Percentiles rank a stretch among this genome's conserved stretches.
Conservation (phyloP, 2,888 invertebrate genomes). For the Sesia bembeciformis region DNA sequence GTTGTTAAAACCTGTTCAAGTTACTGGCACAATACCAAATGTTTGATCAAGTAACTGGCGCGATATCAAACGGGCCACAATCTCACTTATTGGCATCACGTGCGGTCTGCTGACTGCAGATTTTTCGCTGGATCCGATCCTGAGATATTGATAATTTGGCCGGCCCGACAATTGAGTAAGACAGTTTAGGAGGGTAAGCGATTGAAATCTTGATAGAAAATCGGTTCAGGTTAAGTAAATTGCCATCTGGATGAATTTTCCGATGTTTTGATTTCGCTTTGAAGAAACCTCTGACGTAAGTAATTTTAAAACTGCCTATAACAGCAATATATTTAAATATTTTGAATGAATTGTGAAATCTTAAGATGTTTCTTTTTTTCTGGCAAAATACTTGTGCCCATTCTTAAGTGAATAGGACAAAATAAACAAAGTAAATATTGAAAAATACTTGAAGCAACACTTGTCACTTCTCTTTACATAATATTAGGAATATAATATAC, state of each 20-base stretch:
- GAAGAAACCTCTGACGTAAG: no score
- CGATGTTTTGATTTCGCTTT: not conserved
- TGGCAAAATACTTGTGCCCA: no score
- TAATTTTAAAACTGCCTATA: no score
- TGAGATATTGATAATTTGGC: slow-evolving; percentile 46
- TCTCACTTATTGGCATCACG: slow-evolving; percentile 41
- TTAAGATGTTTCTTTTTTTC: no score
- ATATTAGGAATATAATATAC: no score
- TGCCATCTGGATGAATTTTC: no score
- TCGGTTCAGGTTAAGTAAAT: not conserved
- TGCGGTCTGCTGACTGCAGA: slow-evolving; percentile 35
- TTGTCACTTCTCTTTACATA: no score
- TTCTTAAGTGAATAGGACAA: no score
- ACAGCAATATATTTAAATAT: no score
- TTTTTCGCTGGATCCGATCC: slow-evolving; percentile 31
- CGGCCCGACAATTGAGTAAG: not conserved
- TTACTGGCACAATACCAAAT: not conserved
- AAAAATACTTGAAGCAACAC: no score
- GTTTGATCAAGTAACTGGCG: not conserved
- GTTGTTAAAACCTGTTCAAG: not conserved
- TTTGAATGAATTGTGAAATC: no score
- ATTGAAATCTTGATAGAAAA: not conserved
- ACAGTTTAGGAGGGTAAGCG: not conserved
- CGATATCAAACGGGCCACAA: slow-evolving; percentile 5
- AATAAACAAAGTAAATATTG: no score